phyloP scores from a whole-genome alignment of 2,888 invertebrate species.

The Oscheius myriophilus region DNA sequence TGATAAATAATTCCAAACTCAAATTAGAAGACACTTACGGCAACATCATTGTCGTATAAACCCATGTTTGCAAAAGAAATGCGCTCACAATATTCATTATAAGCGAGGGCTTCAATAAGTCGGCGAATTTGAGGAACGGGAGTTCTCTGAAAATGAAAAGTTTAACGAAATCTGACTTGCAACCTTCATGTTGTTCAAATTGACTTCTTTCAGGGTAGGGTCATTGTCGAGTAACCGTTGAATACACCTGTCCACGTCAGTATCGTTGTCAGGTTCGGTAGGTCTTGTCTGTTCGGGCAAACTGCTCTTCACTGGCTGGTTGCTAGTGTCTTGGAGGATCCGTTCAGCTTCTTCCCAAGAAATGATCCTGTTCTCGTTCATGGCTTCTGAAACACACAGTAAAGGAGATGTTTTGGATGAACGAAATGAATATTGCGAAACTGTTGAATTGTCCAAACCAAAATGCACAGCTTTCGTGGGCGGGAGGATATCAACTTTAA shows the following conservation, averaged over 20 bases:
- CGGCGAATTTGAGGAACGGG: slow-evolving; percentile 77
- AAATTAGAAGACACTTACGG: slow-evolving; percentile 67
- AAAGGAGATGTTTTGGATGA: no score
- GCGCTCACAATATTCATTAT: slow-evolving; percentile 90
- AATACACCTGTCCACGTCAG: slow-evolving; percentile 84
- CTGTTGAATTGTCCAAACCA: no score
- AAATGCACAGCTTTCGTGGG: slow-evolving; percentile 8
- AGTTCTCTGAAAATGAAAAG: slow-evolving; percentile 69
- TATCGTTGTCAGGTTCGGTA: slow-evolving; percentile 91
- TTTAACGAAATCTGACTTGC: no score
- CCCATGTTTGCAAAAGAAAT: slow-evolving; percentile 92
- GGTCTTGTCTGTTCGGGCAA: slow-evolving; percentile 68
- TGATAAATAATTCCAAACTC: slow-evolving; percentile 67
- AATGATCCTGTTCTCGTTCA: slow-evolving; percentile 70
- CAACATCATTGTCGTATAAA: slow-evolving; percentile 86
- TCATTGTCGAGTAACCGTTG: slow-evolving; percentile 77
- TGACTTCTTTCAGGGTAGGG: slow-evolving; percentile 86
- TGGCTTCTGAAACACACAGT: slow-evolving; percentile 66
- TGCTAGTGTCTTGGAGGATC: slow-evolving; percentile 61
- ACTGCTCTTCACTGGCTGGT: slow-evolving; percentile 60
- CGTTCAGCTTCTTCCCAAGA: slow-evolving; percentile 68
- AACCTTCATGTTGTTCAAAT: slow-evolving; percentile 99
- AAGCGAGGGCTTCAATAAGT: slow-evolving; percentile 86
- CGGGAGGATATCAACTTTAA: background rate
- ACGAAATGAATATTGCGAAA: no score